Conservation (phyloP, 2,888 invertebrate species). For the Autographa gamma region DNA sequence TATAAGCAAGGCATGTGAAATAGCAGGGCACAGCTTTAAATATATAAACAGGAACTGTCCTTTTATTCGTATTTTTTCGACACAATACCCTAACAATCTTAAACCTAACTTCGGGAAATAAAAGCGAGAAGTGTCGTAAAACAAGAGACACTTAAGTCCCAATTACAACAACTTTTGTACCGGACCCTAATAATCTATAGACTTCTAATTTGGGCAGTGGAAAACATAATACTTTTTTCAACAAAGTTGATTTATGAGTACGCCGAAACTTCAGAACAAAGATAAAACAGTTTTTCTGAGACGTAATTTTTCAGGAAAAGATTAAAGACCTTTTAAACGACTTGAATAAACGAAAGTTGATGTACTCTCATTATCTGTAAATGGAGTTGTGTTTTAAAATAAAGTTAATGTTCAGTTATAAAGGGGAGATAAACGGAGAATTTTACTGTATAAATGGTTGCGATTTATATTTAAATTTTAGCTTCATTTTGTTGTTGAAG, state of each 20-base stretch:
- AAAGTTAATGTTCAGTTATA: constrained; percentile 1
- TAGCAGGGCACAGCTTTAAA: not conserved
- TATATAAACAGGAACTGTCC: not conserved
- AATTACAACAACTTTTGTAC: constrained; percentile 11
- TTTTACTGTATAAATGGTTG: not conserved
- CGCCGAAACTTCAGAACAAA: constrained; percentile 24
- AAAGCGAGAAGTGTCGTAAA: constrained; percentile 16
- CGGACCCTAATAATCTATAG: constrained; percentile 5
- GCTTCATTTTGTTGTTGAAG: no score
- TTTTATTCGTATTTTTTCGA: not conserved
- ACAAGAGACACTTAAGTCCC: not conserved
- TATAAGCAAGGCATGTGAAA: no score
- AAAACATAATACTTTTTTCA: constrained; percentile 22
- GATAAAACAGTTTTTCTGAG: constrained; percentile 33
- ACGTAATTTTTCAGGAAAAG: constrained; percentile 18
- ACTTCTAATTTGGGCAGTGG: constrained; percentile 19
- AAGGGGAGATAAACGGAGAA: constrained; percentile 6
- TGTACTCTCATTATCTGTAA: constrained; percentile 19
- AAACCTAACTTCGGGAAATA: constrained; percentile 1
- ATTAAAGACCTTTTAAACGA: constrained; percentile 23
- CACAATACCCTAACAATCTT: not conserved
- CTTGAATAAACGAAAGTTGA: constrained; percentile 23
- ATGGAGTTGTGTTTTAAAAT: constrained; percentile 18
- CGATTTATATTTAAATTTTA: not conserved
- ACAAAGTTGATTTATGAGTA: constrained; percentile 32